A percentile compares a stretch with the other conserved stretches of the same genome.
These are phyloP conservation scores for Babylonia areolata DNA, from an alignment of 1,140 invertebrate genomes.

Conservation along the genomic window DNA sequence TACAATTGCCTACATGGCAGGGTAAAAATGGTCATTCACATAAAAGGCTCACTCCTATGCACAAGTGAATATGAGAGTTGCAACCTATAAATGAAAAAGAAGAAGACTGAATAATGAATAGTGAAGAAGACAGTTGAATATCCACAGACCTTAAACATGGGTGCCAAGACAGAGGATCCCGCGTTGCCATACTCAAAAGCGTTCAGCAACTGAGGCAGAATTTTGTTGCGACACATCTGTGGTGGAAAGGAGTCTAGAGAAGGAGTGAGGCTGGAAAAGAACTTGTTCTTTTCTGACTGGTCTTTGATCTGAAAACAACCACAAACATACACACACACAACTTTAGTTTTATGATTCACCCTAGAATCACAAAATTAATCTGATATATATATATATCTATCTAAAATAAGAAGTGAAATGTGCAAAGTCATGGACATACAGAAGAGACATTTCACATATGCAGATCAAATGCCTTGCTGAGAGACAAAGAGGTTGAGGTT, in stretches of 20 bases:
- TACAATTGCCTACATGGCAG: no score
- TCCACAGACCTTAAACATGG: conserved; percentile 75
- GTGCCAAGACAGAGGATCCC: conserved; percentile 77
- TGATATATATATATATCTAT: no score
- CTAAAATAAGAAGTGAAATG: no score
- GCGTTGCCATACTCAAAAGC: conserved; percentile 96
- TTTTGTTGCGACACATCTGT: conserved; percentile 94
- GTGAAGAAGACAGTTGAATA: background rate
- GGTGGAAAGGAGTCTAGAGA: conserved; percentile 95
- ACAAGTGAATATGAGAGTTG: no score
- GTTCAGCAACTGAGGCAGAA: conserved; percentile 94
- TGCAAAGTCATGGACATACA: no score
- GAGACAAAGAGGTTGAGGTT: no score
- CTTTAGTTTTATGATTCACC: background rate
- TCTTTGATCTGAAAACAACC: conserved; percentile 77
- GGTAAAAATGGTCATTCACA: no score
- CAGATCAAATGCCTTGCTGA: no score
- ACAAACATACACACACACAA: conserved; percentile 5
- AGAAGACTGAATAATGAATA: background rate
- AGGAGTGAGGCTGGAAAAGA: conserved; percentile 90
- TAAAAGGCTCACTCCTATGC: no score
- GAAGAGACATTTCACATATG: no score
- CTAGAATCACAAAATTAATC: background rate
- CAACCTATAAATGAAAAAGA: no score
- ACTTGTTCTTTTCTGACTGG: conserved; percentile 79